phyloP scores from a whole-genome alignment of 2,888 invertebrate species.

The Acleris cristana region DNA sequence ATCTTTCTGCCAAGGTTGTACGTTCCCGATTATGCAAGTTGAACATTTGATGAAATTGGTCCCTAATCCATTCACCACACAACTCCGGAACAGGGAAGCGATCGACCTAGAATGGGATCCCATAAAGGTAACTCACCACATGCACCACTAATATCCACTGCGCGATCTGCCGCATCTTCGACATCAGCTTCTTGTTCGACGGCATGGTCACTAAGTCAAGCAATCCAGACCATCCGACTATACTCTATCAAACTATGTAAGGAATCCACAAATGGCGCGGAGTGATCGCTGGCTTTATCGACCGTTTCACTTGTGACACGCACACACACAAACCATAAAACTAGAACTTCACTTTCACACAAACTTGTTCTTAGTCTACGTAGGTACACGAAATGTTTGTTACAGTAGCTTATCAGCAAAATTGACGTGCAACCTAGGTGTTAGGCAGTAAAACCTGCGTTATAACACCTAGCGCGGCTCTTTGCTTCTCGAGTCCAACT shows the following conservation, averaged over 20 bases:
- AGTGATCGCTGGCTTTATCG: slow-evolving; percentile 76
- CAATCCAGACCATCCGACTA: slow-evolving; percentile 35
- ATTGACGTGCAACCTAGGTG: slow-evolving; percentile 63
- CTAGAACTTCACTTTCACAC: slow-evolving; percentile 79
- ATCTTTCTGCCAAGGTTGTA: too few species aligned
- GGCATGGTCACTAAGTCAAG: slow-evolving; percentile 66
- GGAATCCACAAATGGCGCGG: slow-evolving; percentile 77
- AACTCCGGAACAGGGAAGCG: slow-evolving; percentile 24
- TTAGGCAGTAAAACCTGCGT: slow-evolving; percentile 75
- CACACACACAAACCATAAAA: slow-evolving; percentile 70
- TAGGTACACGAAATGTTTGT: slow-evolving; percentile 58
- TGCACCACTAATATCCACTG: slow-evolving; percentile 78
- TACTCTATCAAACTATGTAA: slow-evolving; percentile 55
- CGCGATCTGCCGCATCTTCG: slow-evolving; percentile 75
- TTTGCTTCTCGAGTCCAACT: slow-evolving; percentile 79
- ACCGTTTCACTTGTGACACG: slow-evolving; percentile 80
- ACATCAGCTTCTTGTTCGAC: slow-evolving; percentile 76
- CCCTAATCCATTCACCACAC: background rate
- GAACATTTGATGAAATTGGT: too few species aligned
- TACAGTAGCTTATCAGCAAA: slow-evolving; percentile 60
- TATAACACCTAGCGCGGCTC: slow-evolving; percentile 75
- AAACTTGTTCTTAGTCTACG: slow-evolving; percentile 64
- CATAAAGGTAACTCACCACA: slow-evolving; percentile 69
- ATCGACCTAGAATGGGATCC: slow-evolving; percentile 24
- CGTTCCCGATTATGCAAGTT: too few species aligned